A percentile compares a stretch with the other conserved stretches of the same genome.
Evolutionary conservation across 2,888 invertebrate species (phyloP).

Genomic region (Chaetoderma sp.): DNA sequence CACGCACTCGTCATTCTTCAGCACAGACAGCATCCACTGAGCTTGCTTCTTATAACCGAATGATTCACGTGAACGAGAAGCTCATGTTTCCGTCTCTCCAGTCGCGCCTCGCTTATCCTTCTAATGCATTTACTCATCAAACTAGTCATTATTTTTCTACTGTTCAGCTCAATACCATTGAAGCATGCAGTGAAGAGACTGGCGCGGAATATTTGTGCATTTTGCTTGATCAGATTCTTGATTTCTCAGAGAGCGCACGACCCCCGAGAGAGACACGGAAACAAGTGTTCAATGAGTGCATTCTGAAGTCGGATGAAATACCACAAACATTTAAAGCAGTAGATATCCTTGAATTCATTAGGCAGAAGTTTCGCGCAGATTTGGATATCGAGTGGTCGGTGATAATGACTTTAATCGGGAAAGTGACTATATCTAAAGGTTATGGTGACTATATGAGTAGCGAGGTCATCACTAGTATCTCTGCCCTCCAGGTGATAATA

Average conservation of each 20-base stretch:
- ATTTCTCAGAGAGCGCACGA: conserved; percentile 26
- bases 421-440: not conserved
- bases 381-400: conserved; percentile 37
- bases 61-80: too few relatives aligned
- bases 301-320: conserved; percentile 23
- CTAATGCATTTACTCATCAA: too few relatives aligned
- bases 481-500: conserved; percentile 29
- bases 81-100: too few relatives aligned
- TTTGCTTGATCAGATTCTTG: conserved; percentile 33
- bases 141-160: too few relatives aligned
- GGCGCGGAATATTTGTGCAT: conserved; percentile 31
- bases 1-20: too few relatives aligned
- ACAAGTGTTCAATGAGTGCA: conserved; percentile 20
- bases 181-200: conserved; percentile 37
- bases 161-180: conserved; percentile 34
- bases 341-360: conserved; percentile 29
- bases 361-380: conserved; percentile 32
- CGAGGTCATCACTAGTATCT: not conserved
- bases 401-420: not conserved
- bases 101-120: too few relatives aligned
- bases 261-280: conserved; percentile 23
- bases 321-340: conserved; percentile 23
- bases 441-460: not conserved
- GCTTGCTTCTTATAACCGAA: too few relatives aligned
- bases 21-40: too few relatives aligned